Evolutionary conservation across 2,113 vertebrate genomes (phyloP).

Genomic region (Pollachius pollachius): DNA sequence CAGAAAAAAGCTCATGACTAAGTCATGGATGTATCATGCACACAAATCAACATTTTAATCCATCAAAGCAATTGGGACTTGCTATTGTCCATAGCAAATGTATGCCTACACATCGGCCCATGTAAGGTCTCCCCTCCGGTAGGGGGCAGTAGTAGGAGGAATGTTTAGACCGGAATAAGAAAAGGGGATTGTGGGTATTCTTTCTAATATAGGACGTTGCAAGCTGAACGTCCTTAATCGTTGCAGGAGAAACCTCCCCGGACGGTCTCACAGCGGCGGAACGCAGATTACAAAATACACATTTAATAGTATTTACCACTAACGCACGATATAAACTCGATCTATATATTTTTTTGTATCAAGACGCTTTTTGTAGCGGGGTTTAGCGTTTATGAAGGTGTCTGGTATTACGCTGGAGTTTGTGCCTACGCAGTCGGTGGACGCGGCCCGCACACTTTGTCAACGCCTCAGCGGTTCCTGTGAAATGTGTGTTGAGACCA

Average conservation of each 20-base stretch:
- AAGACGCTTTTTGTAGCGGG: too few relatives aligned
- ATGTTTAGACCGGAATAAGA: background rate
- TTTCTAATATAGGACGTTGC: conserved; percentile 8
- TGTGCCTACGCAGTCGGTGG: too few relatives aligned
- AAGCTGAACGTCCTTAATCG: fast-evolving
- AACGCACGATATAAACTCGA: too few relatives aligned
- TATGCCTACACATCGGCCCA: background rate
- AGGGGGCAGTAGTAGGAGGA: conserved; percentile 19
- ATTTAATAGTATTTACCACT: too few relatives aligned
- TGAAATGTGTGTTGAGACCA: conserved; percentile 49
- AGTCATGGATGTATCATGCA: too few relatives aligned
- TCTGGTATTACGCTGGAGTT: too few relatives aligned
- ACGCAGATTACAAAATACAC: background rate
- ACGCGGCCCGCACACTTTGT: background rate
- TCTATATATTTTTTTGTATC: too few relatives aligned
- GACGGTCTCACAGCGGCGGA: background rate
- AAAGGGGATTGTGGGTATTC: conserved; percentile 41
- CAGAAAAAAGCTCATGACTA: too few relatives aligned
- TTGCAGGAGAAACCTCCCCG: background rate
- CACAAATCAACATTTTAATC: too few relatives aligned
- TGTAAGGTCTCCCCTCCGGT: conserved; percentile 16
- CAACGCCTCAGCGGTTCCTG: background rate
- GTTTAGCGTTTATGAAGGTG: too few relatives aligned
- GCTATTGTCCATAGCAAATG: too few relatives aligned
- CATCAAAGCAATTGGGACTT: too few relatives aligned